A percentile compares a stretch with the other conserved stretches of the same genome.
phyloP scores from a whole-genome alignment of 2,113 vertebrate genomes.

The Callopanchax toddi region DNA sequence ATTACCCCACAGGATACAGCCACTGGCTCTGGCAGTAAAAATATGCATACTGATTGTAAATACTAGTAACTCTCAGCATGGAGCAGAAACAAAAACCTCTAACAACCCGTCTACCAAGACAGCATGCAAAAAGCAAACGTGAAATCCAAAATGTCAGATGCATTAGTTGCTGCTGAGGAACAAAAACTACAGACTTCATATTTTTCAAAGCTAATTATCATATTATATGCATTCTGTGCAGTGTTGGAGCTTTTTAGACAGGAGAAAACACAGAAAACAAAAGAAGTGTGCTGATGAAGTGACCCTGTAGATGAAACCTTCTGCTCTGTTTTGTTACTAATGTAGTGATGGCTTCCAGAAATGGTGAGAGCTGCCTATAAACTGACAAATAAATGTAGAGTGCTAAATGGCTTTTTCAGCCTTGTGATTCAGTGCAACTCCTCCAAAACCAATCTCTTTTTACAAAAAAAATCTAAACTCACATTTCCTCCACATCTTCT shows the following conservation, averaged over 20 bases:
- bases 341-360: slow-evolving; percentile 12
- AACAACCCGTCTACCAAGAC: slow-evolving; percentile 6
- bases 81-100: slow-evolving; percentile 18
- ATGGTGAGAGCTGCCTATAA: slow-evolving; percentile 13
- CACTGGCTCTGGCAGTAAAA: slow-evolving; percentile 42
- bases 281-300: background rate
- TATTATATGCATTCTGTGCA: background rate
- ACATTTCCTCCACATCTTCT: slow-evolving; percentile 3
- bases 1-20: slow-evolving; percentile 34
- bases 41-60: slow-evolving; percentile 52
- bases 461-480: slow-evolving; percentile 12
- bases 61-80: slow-evolving; percentile 33
- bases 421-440: slow-evolving; percentile 46
- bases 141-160: background rate
- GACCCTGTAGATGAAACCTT: slow-evolving; percentile 26
- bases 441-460: slow-evolving; percentile 28
- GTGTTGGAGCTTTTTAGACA: too few species aligned
- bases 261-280: background rate
- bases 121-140: background rate
- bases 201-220: slow-evolving; percentile 18
- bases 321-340: slow-evolving; percentile 19
- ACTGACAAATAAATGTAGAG: slow-evolving; percentile 36
- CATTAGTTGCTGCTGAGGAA: slow-evolving; percentile 1
- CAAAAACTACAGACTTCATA: slow-evolving; percentile 7
- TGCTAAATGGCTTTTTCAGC: slow-evolving; percentile 31